Base-by-base conservation (phyloP, 2,888 invertebrate genomes). In the Andrena flavipes region DNA sequence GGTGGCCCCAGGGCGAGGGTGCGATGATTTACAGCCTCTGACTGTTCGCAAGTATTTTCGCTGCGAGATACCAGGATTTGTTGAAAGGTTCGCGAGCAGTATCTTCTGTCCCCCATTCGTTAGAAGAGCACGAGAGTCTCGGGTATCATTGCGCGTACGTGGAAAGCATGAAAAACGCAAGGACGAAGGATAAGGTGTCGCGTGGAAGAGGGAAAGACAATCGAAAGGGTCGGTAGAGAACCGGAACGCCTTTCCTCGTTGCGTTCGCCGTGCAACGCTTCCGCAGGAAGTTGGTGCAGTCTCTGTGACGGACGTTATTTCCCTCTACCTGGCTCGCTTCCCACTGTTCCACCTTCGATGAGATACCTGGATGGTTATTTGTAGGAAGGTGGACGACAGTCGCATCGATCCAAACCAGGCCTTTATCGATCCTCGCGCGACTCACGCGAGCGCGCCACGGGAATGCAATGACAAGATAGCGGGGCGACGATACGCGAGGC, bases 281-380 rank as follows among this genome's bases (percentile, higher is more conserved):
- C 89, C 89, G 86, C 88, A 90, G 91, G 91, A 92, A 89, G 91
- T 90, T 87, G 87, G 80, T 49, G 89, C 92, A 91, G 86, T 84
- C 85, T 76, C 90, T 90, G 91, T 91, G 87, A 91, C 91, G 79
- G 64, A 79, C 84, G 82, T 62, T 65, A 20, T 10, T 59, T 68
- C 49, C 20, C 23, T 62, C 74, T 67, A 48, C 33, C n/a, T 23
- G 33, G 23, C 20, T 60, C 30, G 20, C 10, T n/a, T 63, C 26
- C 42, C 42, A 26, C 26, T 33, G 33, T 8, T n/a, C 30, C 26
- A 20, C 33, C 13, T 10, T 60, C 35, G 42, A 20, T 20, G n/a
- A 56, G 42, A 42, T 42, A 42, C 42, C 13, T 16, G 42, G 4
- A 16, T 42, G 42, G 16, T 42, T 42, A 42, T 42, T 42, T 42